phyloP scores from a whole-genome alignment of 2,113 vertebrate species.

The Tinamus guttatus region DNA sequence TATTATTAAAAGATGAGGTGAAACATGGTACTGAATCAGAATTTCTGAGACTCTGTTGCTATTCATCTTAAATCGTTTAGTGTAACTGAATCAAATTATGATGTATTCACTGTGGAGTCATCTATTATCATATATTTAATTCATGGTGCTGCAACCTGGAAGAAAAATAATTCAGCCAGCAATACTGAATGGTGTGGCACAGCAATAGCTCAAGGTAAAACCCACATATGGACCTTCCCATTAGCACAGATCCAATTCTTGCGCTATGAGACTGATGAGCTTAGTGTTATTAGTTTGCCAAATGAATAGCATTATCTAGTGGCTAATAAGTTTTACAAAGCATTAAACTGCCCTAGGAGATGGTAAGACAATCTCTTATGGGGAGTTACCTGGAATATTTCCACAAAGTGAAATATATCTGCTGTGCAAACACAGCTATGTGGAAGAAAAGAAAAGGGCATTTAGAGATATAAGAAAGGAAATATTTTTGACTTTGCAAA shows the following conservation, averaged over 20 bases:
- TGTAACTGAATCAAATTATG: not conserved
- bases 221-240: not conserved
- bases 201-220: not conserved
- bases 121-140: not conserved
- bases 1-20: not conserved
- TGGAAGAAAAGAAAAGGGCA: not conserved
- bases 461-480: not conserved
- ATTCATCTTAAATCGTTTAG: not conserved
- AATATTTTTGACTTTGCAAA: not conserved
- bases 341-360: not conserved
- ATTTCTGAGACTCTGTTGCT: not conserved
- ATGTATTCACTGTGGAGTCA: not conserved
- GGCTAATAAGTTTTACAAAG: not conserved
- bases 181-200: not conserved
- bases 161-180: constrained; percentile 5
- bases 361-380: not conserved
- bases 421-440: not conserved
- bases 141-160: not conserved
- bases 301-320: not conserved
- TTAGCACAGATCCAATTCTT: not conserved
- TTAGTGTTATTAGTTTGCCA: not conserved
- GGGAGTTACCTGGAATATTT: not conserved
- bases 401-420: not conserved
- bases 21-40: not conserved
- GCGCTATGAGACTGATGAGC: not conserved